Conservation (phyloP, 2,797 vertebrate species). For the Cottoperca gobio region DNA sequence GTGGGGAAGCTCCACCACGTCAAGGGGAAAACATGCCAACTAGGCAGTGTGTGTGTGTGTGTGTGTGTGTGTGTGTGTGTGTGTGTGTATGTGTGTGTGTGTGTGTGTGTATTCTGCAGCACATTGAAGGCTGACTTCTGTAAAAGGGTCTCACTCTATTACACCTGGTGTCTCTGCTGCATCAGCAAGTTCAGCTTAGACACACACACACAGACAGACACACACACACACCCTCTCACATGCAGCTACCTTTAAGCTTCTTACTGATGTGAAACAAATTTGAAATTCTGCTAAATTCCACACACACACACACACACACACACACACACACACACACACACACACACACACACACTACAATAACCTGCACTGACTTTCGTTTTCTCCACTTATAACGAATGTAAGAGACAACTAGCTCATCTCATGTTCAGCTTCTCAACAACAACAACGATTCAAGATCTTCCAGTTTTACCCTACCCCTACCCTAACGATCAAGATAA, state of each 20-base stretch:
- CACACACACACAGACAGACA: conserved; percentile 23
- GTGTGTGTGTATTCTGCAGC: conserved; percentile 23
- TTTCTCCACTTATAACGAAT: no score
- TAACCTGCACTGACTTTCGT: no score
- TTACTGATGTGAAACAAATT: not conserved
- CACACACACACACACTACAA: conserved; percentile 24
- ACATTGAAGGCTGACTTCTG: conserved; percentile 37
- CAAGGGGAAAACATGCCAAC: not conserved
- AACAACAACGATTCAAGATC: no score
- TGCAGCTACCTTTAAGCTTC: not conserved
- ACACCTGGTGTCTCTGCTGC: conserved; percentile 52
- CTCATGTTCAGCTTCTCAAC: no score
- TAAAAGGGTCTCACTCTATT: conserved; percentile 41
- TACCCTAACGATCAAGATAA: no score
- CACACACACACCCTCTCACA: not conserved
- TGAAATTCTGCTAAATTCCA: not conserved
- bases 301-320: not conserved
- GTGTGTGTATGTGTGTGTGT: conserved; percentile 30
- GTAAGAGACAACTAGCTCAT: no score
- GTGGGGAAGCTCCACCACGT: conserved; percentile 3
- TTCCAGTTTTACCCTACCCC: no score
- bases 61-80: conserved; percentile 7
- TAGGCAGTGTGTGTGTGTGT: not conserved
- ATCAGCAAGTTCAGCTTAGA: conserved; percentile 57
- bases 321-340: not conserved